phyloP scores from a whole-genome alignment of 2,888 invertebrate species.

The Eudemis profundana region DNA sequence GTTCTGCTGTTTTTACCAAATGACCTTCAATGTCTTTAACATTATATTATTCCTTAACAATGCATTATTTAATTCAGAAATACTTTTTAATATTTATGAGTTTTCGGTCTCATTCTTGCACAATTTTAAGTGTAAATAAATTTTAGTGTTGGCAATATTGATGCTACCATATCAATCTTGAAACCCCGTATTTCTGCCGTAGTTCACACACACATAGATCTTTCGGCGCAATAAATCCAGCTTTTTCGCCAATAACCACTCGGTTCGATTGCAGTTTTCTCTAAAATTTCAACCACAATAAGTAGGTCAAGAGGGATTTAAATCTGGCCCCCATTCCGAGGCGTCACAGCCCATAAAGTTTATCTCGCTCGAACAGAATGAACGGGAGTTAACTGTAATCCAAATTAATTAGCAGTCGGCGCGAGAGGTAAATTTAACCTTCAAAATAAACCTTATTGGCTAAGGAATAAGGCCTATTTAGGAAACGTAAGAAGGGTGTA shows the following conservation, averaged over 20 bases:
- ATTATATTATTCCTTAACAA: no score
- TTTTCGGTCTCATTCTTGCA: no score
- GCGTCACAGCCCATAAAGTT: constrained; percentile 66
- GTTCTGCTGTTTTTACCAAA: no score
- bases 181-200: constrained; percentile 1
- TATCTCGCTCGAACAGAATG: constrained; percentile 68
- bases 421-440: constrained; percentile 65
- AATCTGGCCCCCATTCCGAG: constrained; percentile 38
- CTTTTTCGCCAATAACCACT: no score
- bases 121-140: no score
- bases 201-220: no score
- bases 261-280: constrained; percentile 23
- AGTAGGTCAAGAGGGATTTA: constrained; percentile 44
- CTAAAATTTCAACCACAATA: constrained; percentile 14
- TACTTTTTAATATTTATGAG: no score
- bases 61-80: no score
- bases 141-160: no score
- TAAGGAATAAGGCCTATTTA: not conserved
- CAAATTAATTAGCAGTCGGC: constrained; percentile 79
- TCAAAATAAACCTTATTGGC: constrained; percentile 28
- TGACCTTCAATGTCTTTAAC: no score
- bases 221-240: no score
- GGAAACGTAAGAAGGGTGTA: constrained; percentile 17
- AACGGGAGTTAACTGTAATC: constrained; percentile 68
- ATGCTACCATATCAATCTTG: not conserved